Evolutionary conservation across 2,113 vertebrate genomes (phyloP).

Genomic region (Noctilio leporinus): DNA sequence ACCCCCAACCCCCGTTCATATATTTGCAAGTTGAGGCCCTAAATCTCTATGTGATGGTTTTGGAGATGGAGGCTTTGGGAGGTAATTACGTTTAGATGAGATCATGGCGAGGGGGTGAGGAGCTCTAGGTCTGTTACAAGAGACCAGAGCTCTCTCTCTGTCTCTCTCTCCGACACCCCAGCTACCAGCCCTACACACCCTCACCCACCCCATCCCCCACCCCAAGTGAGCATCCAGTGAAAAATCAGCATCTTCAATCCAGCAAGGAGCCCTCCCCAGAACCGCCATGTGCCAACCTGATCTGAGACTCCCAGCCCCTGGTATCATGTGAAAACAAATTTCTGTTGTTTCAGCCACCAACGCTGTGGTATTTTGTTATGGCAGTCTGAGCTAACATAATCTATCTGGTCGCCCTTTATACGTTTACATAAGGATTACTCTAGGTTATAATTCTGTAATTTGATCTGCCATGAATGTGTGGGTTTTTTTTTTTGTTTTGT

Average conservation of each 20-base stretch:
- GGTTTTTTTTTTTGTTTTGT: too few species aligned
- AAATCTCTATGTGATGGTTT: background rate
- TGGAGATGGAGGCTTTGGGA: background rate
- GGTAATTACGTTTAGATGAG: background rate
- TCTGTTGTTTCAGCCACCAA: background rate
- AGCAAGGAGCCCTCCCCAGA: background rate
- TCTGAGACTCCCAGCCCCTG: background rate
- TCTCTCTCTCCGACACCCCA: background rate
- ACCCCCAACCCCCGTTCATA: background rate
- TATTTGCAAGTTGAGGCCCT: background rate
- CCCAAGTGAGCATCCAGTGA: background rate
- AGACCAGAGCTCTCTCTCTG: background rate
- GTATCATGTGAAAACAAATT: background rate
- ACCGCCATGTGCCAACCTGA: background rate
- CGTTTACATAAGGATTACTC: background rate
- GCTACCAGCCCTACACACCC: background rate
- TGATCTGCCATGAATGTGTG: background rate
- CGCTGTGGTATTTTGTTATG: background rate
- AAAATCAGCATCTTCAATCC: background rate
- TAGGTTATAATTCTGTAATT: background rate
- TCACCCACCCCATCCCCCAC: background rate
- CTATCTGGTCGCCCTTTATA: background rate
- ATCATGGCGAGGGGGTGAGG: rapidly evolving
- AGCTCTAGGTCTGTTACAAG: background rate
- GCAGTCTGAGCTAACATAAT: background rate